These are phyloP conservation scores for Archocentrus centrarchus DNA, from an alignment of 2,113 vertebrate species.

Conservation along the genomic window DNA sequence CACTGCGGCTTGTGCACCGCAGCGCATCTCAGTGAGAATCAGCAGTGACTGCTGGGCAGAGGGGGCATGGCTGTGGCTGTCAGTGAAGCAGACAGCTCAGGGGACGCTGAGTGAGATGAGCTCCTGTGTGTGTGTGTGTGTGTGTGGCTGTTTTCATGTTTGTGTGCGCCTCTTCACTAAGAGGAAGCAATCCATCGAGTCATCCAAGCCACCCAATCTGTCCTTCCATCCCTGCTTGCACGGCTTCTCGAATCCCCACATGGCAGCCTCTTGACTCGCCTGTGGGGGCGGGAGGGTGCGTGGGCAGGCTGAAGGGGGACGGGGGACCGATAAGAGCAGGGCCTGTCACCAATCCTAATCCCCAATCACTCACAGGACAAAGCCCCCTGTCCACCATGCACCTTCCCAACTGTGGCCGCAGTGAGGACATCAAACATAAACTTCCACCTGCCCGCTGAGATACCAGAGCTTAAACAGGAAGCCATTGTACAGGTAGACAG, in stretches of 20 bases:
- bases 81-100: slow-evolving; percentile 48
- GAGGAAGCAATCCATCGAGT: slow-evolving; percentile 42
- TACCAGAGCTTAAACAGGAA: slow-evolving; percentile 68
- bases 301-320: slow-evolving; percentile 16
- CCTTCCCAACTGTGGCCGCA: slow-evolving; percentile 50
- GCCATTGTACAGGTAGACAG: slow-evolving; percentile 66
- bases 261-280: slow-evolving; percentile 26
- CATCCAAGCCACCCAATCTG: slow-evolving; percentile 32
- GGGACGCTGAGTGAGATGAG: slow-evolving; percentile 39
- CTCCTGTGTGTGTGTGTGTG: not conserved
- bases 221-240: slow-evolving; percentile 26
- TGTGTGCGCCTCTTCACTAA: slow-evolving; percentile 15
- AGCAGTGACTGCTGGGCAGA: slow-evolving; percentile 20
- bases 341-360: slow-evolving; percentile 75
- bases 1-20: slow-evolving; percentile 19
- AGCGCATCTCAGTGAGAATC: slow-evolving; percentile 21
- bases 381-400: slow-evolving; percentile 61
- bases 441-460: slow-evolving; percentile 79
- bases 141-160: not conserved
- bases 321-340: slow-evolving; percentile 66
- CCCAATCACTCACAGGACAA: slow-evolving; percentile 79
- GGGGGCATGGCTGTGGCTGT: slow-evolving; percentile 26
- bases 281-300: not conserved
- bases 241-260: slow-evolving; percentile 23
- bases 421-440: slow-evolving; percentile 66